Conservation (phyloP, 1,140 invertebrate genomes). For the Melanaphis sacchari region DNA sequence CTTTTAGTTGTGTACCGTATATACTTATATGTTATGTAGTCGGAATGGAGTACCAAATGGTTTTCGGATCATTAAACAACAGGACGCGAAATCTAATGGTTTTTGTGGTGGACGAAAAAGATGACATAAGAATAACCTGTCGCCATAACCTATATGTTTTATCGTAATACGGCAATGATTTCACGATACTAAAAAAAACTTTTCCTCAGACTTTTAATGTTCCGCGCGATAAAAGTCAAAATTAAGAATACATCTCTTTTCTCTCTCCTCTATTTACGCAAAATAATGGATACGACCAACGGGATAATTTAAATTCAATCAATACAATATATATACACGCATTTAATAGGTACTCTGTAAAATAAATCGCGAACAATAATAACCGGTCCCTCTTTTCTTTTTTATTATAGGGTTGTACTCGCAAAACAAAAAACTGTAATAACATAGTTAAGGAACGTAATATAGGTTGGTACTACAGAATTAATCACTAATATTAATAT, state of each 20-base stretch:
- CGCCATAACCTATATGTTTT: slow-evolving; percentile 28
- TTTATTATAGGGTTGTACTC: background rate
- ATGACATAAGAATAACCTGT: slow-evolving; percentile 19
- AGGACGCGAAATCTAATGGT: background rate
- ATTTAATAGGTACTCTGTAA: background rate
- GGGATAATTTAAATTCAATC: background rate
- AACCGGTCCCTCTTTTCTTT: background rate
- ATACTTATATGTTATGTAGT: background rate
- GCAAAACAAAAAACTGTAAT: background rate
- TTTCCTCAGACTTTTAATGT: background rate
- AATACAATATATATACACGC: background rate
- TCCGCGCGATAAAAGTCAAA: slow-evolving; percentile 21
- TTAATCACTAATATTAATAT: background rate
- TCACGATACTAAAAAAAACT: background rate
- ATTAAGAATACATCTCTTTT: background rate
- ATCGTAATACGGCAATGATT: background rate
- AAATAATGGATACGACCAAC: background rate
- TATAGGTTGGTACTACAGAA: background rate
- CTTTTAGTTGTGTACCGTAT: background rate
- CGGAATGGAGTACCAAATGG: background rate
- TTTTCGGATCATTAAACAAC: slow-evolving; percentile 50
- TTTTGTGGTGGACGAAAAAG: slow-evolving; percentile 17
- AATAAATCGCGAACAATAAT: background rate
- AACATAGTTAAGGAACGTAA: background rate
- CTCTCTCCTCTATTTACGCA: background rate